Conservation (phyloP, 2,888 invertebrate genomes). For the Drosophila demipolita region DNA sequence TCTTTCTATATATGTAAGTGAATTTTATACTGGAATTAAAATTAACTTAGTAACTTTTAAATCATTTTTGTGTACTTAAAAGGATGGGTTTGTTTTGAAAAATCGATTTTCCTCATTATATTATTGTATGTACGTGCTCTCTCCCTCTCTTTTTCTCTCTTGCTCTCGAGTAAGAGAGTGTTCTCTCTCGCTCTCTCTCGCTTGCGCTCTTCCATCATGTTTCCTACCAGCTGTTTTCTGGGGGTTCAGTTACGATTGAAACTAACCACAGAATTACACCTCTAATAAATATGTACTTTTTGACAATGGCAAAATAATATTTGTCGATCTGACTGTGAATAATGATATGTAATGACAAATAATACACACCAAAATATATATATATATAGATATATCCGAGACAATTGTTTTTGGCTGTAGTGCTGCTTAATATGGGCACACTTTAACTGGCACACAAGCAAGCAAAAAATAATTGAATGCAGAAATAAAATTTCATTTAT, state of each 20-base stretch:
- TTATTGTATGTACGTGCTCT: conserved; percentile 21
- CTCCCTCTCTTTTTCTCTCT: conserved; percentile 5
- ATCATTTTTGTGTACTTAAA: neutral
- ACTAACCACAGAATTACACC: conserved; percentile 4
- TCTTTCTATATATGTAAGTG: conserved; percentile 31
- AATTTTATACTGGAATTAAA: neutral
- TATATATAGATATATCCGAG: conserved; percentile 5
- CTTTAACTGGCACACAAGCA: conserved; percentile 22
- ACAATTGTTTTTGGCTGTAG: conserved; percentile 16
- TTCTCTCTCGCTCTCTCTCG: conserved; percentile 1
- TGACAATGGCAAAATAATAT: conserved; percentile 5
- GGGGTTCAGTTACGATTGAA: conserved; percentile 29
- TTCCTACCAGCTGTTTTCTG: conserved; percentile 45
- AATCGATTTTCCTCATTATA: conserved; percentile 54
- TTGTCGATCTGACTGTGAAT: conserved; percentile 1
- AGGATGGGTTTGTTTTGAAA: conserved; percentile 49
- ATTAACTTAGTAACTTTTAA: conserved; percentile 1
- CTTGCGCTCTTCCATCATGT: neutral
- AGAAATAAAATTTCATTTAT: conserved; percentile 62
- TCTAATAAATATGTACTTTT: neutral
- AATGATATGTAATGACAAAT: conserved; percentile 15
- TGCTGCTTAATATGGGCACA: conserved; percentile 35
- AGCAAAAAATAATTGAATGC: conserved; percentile 58
- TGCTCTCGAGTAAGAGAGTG: neutral
- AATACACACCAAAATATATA: conserved; percentile 1